These are phyloP conservation scores for Brachypalpus laphriformis DNA, from an alignment of 2,888 invertebrate genomes.

Conservation along the genomic window DNA sequence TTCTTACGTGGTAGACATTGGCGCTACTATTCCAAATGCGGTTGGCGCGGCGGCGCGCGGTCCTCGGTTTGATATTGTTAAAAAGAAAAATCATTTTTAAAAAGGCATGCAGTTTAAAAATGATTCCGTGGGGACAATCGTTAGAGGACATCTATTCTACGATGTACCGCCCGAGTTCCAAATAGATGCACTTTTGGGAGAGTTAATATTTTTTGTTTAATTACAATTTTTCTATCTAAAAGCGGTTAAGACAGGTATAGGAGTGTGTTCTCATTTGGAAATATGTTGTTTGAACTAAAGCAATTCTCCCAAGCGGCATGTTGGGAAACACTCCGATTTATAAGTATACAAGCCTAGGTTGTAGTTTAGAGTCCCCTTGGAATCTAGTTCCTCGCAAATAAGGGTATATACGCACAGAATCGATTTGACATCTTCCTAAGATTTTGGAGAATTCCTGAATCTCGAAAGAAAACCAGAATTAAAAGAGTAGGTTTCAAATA, in stretches of 20 bases:
- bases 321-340: too few species aligned
- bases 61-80: neutral
- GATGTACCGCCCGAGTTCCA: neutral
- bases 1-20: slow-evolving; percentile 19
- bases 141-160: neutral
- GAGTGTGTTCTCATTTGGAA: too few species aligned
- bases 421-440: too few species aligned
- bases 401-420: too few species aligned
- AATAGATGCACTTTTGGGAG: neutral
- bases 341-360: too few species aligned
- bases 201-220: slow-evolving; percentile 1
- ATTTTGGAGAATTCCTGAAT: too few species aligned
- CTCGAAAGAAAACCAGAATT: too few species aligned
- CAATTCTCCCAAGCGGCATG: too few species aligned
- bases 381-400: too few species aligned
- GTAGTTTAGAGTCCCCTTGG: too few species aligned
- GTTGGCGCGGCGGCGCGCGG: neutral
- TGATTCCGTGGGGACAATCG: neutral
- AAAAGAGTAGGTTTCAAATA: too few species aligned
- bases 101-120: neutral
- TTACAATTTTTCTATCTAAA: neutral
- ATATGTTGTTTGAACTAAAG: too few species aligned
- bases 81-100: neutral
- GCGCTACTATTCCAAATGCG: slow-evolving; percentile 28
- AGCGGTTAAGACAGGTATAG: neutral